phyloP scores from a whole-genome alignment of 1,140 invertebrate species.

The Caenorhabditis elegans region DNA sequence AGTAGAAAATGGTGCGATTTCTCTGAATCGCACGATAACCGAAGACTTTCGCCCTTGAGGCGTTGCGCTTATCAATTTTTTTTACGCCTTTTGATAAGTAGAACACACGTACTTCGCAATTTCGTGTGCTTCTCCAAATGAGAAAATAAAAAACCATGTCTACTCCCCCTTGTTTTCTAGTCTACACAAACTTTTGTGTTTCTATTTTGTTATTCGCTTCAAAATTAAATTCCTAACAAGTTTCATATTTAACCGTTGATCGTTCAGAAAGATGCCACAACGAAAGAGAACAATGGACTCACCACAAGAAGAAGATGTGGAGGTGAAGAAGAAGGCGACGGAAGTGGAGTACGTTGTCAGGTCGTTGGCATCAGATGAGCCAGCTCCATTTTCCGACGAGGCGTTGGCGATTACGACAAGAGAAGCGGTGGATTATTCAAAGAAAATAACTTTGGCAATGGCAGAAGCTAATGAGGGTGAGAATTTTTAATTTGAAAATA shows the following conservation, averaged over 20 bases:
- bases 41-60: background rate
- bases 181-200: background rate
- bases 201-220: background rate
- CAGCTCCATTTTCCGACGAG: slow-evolving; percentile 87
- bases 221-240: background rate
- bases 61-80: slow-evolving; percentile 8
- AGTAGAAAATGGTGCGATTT: slow-evolving; percentile 2
- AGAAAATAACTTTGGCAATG: slow-evolving; percentile 78
- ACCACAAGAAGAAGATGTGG: background rate
- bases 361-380: slow-evolving; percentile 49
- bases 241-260: background rate
- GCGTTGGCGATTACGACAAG: slow-evolving; percentile 77
- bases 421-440: slow-evolving; percentile 80
- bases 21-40: slow-evolving; percentile 8
- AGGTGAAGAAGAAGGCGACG: background rate
- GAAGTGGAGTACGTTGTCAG: background rate
- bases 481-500: background rate
- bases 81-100: background rate
- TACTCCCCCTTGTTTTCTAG: background rate
- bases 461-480: slow-evolving; percentile 78
- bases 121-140: background rate
- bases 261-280: slow-evolving; percentile 7
- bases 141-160: background rate
- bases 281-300: slow-evolving; percentile 6
- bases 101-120: slow-evolving; percentile 1